These are phyloP conservation scores for honey bee (Apis mellifera) DNA, from an alignment of 1,140 invertebrate species.

Conservation along the genomic window DNA sequence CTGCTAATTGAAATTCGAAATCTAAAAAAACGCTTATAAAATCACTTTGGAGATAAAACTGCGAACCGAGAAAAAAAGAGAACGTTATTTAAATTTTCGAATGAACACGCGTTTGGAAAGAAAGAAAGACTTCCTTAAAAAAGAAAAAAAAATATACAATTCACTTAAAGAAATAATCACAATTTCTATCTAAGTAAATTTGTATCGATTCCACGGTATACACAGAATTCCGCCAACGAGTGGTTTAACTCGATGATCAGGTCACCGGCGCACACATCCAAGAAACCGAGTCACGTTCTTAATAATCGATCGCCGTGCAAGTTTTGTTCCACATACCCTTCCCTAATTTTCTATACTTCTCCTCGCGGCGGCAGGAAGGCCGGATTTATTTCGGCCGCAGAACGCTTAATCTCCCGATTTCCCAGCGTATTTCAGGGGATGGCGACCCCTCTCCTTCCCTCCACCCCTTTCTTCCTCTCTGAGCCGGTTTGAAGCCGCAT, in stretches of 20 bases:
- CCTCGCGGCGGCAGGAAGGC: too few species aligned
- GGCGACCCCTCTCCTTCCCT: neutral
- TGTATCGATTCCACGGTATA: neutral
- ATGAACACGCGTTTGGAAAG: too few species aligned
- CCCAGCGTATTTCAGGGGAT: neutral
- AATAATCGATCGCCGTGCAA: conserved; percentile 35
- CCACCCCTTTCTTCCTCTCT: accelerated
- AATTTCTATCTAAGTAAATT: neutral
- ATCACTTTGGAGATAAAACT: too few species aligned
- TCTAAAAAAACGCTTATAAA: too few species aligned
- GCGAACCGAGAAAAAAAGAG: too few species aligned
- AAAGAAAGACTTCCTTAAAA: too few species aligned
- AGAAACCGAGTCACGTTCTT: conserved; percentile 30
- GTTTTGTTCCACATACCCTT: neutral
- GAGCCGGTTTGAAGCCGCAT: neutral
- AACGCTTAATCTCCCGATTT: conserved; percentile 9
- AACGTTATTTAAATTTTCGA: too few species aligned
- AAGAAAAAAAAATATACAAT: too few species aligned
- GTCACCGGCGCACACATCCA: neutral
- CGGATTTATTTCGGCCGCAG: conserved; percentile 5
- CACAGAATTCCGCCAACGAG: neutral
- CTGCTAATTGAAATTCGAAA: neutral
- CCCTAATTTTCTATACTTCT: conserved; percentile 15
- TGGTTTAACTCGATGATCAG: neutral
- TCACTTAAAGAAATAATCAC: neutral